Conservation (phyloP, 2,797 vertebrate genomes). For the Anolis apletophallus region DNA sequence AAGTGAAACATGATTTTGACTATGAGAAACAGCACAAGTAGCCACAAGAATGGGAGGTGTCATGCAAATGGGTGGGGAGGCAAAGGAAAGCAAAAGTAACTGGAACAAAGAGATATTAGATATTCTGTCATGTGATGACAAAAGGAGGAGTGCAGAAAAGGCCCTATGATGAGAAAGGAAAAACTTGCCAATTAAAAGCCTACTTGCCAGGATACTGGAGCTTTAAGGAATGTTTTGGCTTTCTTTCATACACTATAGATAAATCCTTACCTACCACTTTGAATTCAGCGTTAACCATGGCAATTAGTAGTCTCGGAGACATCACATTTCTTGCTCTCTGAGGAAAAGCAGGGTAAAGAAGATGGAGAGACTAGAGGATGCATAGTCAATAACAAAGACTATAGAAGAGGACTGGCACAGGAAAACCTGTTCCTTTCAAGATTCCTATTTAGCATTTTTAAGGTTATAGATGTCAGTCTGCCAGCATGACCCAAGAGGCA, state of each 20-base stretch:
- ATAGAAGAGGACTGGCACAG: neutral
- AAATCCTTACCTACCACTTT: constrained; percentile 72
- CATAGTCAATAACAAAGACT: neutral
- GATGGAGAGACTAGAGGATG: neutral
- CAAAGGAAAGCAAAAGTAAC: neutral
- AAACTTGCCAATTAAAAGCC: no score
- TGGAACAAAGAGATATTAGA: neutral
- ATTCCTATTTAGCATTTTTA: neutral
- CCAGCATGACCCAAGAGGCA: neutral
- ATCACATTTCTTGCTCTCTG: constrained; percentile 80
- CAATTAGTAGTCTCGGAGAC: constrained; percentile 75
- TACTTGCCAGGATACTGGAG: constrained; percentile 83
- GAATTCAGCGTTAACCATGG: constrained; percentile 75
- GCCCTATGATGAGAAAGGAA: neutral
- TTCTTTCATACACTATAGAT: constrained; percentile 77
- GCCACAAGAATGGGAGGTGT: neutral
- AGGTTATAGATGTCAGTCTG: neutral
- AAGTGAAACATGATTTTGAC: neutral
- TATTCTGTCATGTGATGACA: neutral
- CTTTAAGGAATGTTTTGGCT: constrained; percentile 84
- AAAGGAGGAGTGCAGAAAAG: neutral
- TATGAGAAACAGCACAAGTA: neutral
- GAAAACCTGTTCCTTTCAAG: neutral
- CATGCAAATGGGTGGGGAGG: no score
- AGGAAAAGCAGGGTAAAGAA: neutral